A percentile compares a stretch with the other conserved stretches of the same genome.
phyloP scores from a whole-genome alignment of 2,888 invertebrate species.

The Plagiodera versicolora region DNA sequence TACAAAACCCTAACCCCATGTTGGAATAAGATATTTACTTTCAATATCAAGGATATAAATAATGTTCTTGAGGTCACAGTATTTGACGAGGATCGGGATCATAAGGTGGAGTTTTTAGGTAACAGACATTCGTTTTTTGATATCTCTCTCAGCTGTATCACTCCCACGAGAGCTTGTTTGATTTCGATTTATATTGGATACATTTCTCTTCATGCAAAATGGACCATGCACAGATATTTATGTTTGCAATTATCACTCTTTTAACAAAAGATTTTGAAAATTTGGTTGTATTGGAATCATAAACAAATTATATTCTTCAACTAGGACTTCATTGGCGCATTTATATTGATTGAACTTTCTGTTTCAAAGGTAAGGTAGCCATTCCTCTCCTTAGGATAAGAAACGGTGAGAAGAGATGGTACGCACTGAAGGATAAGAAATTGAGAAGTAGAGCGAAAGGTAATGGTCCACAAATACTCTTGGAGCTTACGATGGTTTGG shows the following conservation, averaged over 20 bases:
- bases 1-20: conserved; percentile 95
- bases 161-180: too few relatives aligned
- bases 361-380: conserved; percentile 57
- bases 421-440: conserved; percentile 94
- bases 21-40: conserved; percentile 99
- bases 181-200: too few relatives aligned
- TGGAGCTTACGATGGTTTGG: conserved; percentile 92
- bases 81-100: conserved; percentile 96
- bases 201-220: too few relatives aligned
- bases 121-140: conserved; percentile 48
- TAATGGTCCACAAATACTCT: conserved; percentile 81
- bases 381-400: conserved; percentile 69
- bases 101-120: conserved; percentile 97
- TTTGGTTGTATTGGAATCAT: conserved; percentile 10
- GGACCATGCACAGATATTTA: too few relatives aligned
- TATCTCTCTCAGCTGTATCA: background rate
- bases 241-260: too few relatives aligned
- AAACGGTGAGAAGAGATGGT: conserved; percentile 94
- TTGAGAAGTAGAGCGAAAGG: conserved; percentile 89
- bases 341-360: background rate
- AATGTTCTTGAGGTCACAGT: conserved; percentile 93
- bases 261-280: too few relatives aligned
- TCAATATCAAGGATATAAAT: conserved; percentile 95
- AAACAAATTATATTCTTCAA: background rate
- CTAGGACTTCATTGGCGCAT: too few relatives aligned